Conservation (phyloP, 1,140 invertebrate genomes). For the Octopus sinensis region DNA sequence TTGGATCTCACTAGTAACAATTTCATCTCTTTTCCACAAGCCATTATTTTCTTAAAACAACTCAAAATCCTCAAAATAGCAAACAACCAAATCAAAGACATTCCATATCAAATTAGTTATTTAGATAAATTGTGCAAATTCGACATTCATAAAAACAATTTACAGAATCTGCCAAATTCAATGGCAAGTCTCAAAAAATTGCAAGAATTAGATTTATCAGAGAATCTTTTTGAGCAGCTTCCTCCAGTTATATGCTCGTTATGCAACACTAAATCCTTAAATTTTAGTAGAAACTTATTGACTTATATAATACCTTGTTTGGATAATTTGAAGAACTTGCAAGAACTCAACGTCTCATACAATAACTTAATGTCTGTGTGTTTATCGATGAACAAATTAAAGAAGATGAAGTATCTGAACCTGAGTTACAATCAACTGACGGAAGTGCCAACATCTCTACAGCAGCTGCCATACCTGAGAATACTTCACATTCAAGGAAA, state of each 20-base stretch:
- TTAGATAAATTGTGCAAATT: slow-evolving; percentile 39
- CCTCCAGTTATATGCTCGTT: slow-evolving; percentile 46
- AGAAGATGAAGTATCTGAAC: slow-evolving; percentile 40
- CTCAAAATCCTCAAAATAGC: slow-evolving; percentile 42
- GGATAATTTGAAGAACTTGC: slow-evolving; percentile 39
- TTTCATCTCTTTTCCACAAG: slow-evolving; percentile 39
- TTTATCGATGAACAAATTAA: slow-evolving; percentile 28
- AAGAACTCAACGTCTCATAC: slow-evolving; percentile 45
- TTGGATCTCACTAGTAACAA: slow-evolving; percentile 46
- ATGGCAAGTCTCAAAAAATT: slow-evolving; percentile 40
- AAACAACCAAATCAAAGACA: slow-evolving; percentile 46
- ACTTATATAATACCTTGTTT: slow-evolving; percentile 42
- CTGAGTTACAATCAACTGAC: slow-evolving; percentile 42
- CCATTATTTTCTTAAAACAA: slow-evolving; percentile 35
- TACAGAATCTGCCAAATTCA: slow-evolving; percentile 49
- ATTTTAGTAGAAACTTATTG: slow-evolving; percentile 42
- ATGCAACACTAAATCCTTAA: slow-evolving; percentile 36
- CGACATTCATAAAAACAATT: slow-evolving; percentile 46
- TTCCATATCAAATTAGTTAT: slow-evolving; percentile 45
- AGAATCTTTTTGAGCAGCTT: slow-evolving; percentile 51
- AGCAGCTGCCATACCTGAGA: slow-evolving; percentile 33
- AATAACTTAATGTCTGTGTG: slow-evolving; percentile 42
- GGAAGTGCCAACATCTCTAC: slow-evolving; percentile 36
- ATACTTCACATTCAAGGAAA: slow-evolving; percentile 47
- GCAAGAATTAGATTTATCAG: slow-evolving; percentile 40